Base-by-base conservation (phyloP, 2,888 invertebrate species). In the Drosophila diplacantha region DNA sequence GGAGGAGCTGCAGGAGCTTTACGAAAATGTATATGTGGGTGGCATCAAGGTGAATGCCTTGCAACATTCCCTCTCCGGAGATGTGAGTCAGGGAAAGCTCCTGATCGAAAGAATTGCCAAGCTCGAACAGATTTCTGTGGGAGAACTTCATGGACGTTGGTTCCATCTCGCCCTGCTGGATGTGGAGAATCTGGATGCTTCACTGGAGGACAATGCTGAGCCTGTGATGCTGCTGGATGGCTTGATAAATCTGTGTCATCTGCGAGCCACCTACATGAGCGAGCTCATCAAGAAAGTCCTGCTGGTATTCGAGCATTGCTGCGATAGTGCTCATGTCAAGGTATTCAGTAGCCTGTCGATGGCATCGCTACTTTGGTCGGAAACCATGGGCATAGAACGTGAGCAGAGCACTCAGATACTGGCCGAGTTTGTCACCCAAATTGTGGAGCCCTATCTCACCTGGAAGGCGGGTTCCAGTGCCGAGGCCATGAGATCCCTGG, bases 391-490 rank as follows among this genome's bases (percentile, higher is more conserved):
- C 0, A 22, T 66, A 7, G 69, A 74, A 9, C 41, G 71, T 0
- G 72, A 77, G 9, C 73, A 82, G 31, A 87, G 85, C 59, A 66
- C 75, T 1, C 53, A 75, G 35, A 39, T 85, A 20, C 47, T 88
- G 18, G 51, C 55, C 4, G 55, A 62, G 11, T 85, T 88, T 39
- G 38, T 85, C 2, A 12, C 50, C 1, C 73, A 79, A 3, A 62
- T 87, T n/a, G 75, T 89, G 5, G 83, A 83, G n/a, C 85, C 84
- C 3, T 72, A 85, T 72, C 61, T 89, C 16, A 51, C 55, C 3
- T 89, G 89, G 89, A 84, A 80, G 56, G 86, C 85, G 2, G 89
- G 89, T 12, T 83, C 85, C 3, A 75, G 75, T 58, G 84, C 87
- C 9, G 88, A 88, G 67, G 81, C 86, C 0, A 83, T 88, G 82